These are phyloP conservation scores for Stomorhina lunata DNA, from an alignment of 2,888 invertebrate genomes.

Conservation along the genomic window DNA sequence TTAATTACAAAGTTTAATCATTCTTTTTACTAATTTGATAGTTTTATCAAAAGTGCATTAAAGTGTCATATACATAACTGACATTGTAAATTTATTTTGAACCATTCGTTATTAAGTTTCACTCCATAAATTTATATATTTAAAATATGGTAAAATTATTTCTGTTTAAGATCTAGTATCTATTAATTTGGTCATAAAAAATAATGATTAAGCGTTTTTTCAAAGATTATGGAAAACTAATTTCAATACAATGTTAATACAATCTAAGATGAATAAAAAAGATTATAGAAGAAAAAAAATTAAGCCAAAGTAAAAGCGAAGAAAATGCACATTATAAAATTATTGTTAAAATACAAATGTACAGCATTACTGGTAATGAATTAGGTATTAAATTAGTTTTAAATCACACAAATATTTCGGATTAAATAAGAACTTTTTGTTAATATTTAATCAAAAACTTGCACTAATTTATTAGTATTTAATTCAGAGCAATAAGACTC, in stretches of 20 bases:
- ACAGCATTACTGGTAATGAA: no score
- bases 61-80: neutral
- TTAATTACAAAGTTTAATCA: neutral
- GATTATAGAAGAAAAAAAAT: neutral
- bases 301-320: no score
- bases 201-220: conserved; percentile 35
- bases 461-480: no score
- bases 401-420: neutral
- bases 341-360: no score
- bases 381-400: no score
- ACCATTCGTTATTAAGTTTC: neutral
- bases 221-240: neutral
- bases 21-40: neutral
- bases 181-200: conserved; percentile 20
- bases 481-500: no score
- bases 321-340: no score
- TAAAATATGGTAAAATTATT: neutral
- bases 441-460: no score
- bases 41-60: neutral
- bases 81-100: neutral
- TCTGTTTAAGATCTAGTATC: conserved; percentile 1
- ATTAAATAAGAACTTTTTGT: no score
- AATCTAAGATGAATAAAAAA: neutral
- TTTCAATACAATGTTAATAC: neutral
- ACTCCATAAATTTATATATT: neutral